A percentile compares a stretch with the other conserved stretches of the same genome.
Conservation (phyloP, 2,888 invertebrate genomes). For the Girardia tigrina region DNA sequence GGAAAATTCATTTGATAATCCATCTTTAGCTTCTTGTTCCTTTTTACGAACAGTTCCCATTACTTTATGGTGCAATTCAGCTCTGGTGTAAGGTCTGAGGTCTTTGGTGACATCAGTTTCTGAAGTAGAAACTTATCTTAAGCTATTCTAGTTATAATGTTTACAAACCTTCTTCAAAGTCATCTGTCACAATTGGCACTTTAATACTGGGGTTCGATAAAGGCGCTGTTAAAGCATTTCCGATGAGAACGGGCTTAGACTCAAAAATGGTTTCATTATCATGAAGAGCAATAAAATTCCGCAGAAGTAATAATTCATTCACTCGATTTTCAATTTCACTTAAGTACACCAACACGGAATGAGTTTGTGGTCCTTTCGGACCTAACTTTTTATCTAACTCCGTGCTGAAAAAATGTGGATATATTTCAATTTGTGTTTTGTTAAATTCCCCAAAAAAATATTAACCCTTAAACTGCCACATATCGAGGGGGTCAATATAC, state of each 20-base stretch:
- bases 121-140: background rate
- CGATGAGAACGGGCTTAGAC: background rate
- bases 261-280: slow-evolving; percentile 13
- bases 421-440: too few relatives aligned
- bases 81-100: background rate
- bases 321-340: slow-evolving; percentile 10
- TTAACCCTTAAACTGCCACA: too few relatives aligned
- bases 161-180: background rate
- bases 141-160: background rate
- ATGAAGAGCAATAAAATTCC: slow-evolving; percentile 13
- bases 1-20: background rate
- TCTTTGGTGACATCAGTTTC: slow-evolving; percentile 8
- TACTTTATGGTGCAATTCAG: slow-evolving; percentile 9
- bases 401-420: background rate
- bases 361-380: background rate
- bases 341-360: background rate
- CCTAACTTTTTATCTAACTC: slow-evolving; percentile 1
- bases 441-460: too few relatives aligned
- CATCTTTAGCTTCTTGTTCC: slow-evolving; percentile 7
- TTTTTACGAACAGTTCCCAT: background rate
- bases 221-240: background rate
- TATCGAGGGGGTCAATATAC: too few relatives aligned
- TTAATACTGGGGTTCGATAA: slow-evolving; percentile 4
- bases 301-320: background rate
- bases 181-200: background rate